A percentile compares a stretch with the other conserved stretches of the same genome.
phyloP scores from a whole-genome alignment of 2,888 invertebrate species.

The Hymenopus coronatus region DNA sequence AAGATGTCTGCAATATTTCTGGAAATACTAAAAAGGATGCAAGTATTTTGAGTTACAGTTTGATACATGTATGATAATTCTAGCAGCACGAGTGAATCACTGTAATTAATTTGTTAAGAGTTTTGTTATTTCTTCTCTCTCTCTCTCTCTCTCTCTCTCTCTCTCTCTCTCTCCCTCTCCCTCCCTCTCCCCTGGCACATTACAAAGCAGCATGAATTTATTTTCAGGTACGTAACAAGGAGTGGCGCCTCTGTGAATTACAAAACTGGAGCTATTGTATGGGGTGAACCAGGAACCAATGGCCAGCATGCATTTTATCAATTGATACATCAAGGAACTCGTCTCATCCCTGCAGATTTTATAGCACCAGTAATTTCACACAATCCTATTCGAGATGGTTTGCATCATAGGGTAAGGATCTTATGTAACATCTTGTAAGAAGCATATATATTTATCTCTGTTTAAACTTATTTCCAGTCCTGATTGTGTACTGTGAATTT shows the following conservation, averaged over 20 bases:
- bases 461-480: no score
- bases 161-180: not conserved
- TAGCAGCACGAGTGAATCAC: no score
- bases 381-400: slow-evolving; percentile 75
- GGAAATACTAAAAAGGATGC: no score
- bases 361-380: slow-evolving; percentile 90
- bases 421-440: not conserved
- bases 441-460: no score
- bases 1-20: no score
- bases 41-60: no score
- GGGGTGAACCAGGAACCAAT: slow-evolving; percentile 99
- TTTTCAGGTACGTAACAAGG: slow-evolving; percentile 64
- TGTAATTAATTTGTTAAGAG: no score
- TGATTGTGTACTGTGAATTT: no score
- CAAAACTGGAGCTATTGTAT: slow-evolving; percentile 77
- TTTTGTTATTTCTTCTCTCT: no score
- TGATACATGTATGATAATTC: no score
- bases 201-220: not conserved
- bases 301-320: slow-evolving; percentile 99
- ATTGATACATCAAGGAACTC: slow-evolving; percentile 91
- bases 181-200: not conserved
- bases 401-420: slow-evolving; percentile 73
- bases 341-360: slow-evolving; percentile 95
- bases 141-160: not conserved
- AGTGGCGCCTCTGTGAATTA: slow-evolving; percentile 61